These are phyloP conservation scores for Coelopa pilipes DNA, from an alignment of 2,888 invertebrate genomes.

Conservation along the genomic window DNA sequence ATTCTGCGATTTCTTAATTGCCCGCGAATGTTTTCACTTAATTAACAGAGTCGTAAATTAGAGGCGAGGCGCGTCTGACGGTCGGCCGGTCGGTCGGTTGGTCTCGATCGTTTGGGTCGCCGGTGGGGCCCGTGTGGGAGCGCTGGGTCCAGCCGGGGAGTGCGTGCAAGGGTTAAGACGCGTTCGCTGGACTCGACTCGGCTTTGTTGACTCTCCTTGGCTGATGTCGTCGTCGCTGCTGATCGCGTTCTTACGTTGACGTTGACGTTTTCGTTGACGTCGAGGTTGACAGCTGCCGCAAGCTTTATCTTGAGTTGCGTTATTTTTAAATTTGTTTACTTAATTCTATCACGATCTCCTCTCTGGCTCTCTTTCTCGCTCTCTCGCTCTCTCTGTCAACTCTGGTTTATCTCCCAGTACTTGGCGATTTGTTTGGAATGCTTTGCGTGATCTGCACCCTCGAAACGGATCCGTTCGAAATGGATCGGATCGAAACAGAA, in stretches of 20 bases:
- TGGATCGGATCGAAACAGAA: too few species aligned
- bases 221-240: constrained; percentile 10
- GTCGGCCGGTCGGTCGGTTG: not conserved
- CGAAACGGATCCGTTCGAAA: too few species aligned
- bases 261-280: not conserved
- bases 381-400: too few species aligned
- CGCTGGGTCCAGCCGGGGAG: not conserved
- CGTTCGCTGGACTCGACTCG: not conserved
- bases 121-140: not conserved
- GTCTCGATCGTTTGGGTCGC: not conserved
- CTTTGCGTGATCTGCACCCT: too few species aligned
- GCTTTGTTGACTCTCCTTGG: constrained; percentile 9
- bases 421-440: too few species aligned
- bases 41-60: constrained; percentile 33
- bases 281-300: constrained; percentile 24
- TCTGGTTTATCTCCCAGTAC: too few species aligned
- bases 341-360: not conserved
- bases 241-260: constrained; percentile 13
- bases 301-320: constrained; percentile 7
- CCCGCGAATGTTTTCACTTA: constrained; percentile 31
- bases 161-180: not conserved
- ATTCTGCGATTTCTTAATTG: constrained; percentile 32
- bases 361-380: not conserved
- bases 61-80: not conserved
- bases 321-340: constrained; percentile 3